Base-by-base conservation (phyloP, 2,113 vertebrate species). In the Melospiza georgiana region DNA sequence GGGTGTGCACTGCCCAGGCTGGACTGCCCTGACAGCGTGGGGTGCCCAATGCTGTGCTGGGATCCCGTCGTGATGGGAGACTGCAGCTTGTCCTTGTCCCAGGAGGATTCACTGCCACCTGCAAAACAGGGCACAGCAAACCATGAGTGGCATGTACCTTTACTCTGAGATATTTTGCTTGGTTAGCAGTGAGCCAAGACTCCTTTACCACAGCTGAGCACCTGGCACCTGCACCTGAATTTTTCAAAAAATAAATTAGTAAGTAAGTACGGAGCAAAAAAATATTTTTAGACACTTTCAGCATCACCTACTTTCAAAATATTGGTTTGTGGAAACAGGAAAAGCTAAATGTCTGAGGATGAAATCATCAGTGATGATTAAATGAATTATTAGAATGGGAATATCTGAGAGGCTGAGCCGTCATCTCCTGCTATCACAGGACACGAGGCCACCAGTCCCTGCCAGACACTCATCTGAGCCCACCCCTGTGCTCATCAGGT, bases 41-140 rank as follows among this genome's bases (percentile, higher is more conserved):
- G 90, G 76, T 98, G 98, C 44, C 93, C 84, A 75, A 98, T 93
- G 95, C 98, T 98, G 90, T 98, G 98, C 96, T 96, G 98, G 41
- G 97, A 94, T 55, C 97, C 97, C 1, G 98, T 96, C 15, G 98
- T 97, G 46, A 97, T 98, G 75, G 98, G 98, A 86, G 98, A 98
- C 84, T 98, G 98, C 31, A 99, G 98, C 94, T 99, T 99, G 90
- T 99, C 98, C 67, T 99, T 99, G 89, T 99, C 98, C 99, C 99
- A 99, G 52, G 98, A 98, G 46, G 98, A 98, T 97, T 99, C 98
- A 89, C 98, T 99, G 89, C 98, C 98, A 95, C 98, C 98, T 99
- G 96, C 68, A 98, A 94, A 96, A 94, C 27, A 97, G 75, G 31
- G 44, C 11, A 93, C 51, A 92, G 59, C 63, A 46, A 37, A 46